Evolutionary conservation across 2,888 invertebrate genomes (phyloP).

Genomic region (Nomada flava): DNA sequence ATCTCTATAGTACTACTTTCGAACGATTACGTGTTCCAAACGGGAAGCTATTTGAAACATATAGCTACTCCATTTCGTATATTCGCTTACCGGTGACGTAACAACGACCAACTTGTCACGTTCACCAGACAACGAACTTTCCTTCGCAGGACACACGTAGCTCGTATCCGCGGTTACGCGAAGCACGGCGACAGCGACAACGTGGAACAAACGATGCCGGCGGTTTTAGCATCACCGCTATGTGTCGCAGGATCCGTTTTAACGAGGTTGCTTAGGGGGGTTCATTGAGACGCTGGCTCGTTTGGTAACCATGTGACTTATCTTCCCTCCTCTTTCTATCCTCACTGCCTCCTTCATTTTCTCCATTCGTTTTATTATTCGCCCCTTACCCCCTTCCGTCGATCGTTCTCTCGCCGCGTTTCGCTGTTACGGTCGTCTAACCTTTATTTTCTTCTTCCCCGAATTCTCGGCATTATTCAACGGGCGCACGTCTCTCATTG

Average conservation of each 20-base stretch:
- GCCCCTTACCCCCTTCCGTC: constrained; percentile 48
- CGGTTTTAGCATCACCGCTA: constrained; percentile 45
- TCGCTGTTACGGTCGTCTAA: constrained; percentile 47
- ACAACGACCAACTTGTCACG: constrained; percentile 5
- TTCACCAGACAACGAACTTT: constrained; percentile 19
- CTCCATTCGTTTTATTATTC: constrained; percentile 67
- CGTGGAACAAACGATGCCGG: constrained; percentile 8
- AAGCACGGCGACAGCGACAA: not conserved
- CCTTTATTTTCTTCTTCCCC: constrained; percentile 69
- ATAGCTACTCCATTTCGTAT: not conserved
- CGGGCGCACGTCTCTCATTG: constrained; percentile 77
- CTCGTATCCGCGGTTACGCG: constrained; percentile 36
- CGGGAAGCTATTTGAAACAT: not conserved
- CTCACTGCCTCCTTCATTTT: constrained; percentile 41
- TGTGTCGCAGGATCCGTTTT: constrained; percentile 69
- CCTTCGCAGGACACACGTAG: constrained; percentile 7
- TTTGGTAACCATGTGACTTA: constrained; percentile 74
- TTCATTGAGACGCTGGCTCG: constrained; percentile 72
- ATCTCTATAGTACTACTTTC: not conserved
- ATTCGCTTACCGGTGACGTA: not conserved
- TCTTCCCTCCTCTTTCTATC: constrained; percentile 32
- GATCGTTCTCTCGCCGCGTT: constrained; percentile 38
- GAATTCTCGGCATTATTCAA: constrained; percentile 77
- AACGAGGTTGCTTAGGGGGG: constrained; percentile 75
- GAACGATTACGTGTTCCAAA: not conserved